Conservation (phyloP, 2,113 vertebrate genomes). For the Protobothrops mucrosquamatus region DNA sequence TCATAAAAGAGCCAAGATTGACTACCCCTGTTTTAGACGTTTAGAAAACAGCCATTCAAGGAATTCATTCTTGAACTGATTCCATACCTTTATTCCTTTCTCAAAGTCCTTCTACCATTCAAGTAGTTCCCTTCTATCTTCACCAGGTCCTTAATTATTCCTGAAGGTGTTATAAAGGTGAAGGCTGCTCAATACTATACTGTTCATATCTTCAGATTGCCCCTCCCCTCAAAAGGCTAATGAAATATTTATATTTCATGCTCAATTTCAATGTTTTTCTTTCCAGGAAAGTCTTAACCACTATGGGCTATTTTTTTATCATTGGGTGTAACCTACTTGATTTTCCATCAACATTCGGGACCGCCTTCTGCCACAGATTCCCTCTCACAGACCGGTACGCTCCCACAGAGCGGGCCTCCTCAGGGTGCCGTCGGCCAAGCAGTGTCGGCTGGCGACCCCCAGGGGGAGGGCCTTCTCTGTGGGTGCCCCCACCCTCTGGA, state of each 20-base stretch:
- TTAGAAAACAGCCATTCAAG: constrained; percentile 26
- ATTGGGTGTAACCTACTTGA: background rate
- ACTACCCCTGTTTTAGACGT: too few species aligned
- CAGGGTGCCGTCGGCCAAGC: too few species aligned
- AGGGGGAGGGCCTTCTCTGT: too few species aligned
- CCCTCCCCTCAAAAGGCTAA: constrained; percentile 17
- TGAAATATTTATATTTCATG: constrained; percentile 32
- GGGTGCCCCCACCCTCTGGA: too few species aligned
- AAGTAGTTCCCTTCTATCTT: constrained; percentile 29
- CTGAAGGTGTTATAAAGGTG: constrained; percentile 34
- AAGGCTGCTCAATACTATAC: constrained; percentile 39
- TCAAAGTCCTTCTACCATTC: constrained; percentile 42
- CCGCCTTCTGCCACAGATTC: too few species aligned
- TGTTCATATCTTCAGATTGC: constrained; percentile 42
- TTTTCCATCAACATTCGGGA: constrained; percentile 41
- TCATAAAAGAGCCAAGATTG: too few species aligned
- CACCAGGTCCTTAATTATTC: constrained; percentile 48
- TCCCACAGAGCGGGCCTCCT: too few species aligned
- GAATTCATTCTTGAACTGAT: constrained; percentile 53
- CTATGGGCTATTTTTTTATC: constrained; percentile 8
- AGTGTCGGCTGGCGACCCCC: too few species aligned
- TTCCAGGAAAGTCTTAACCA: constrained; percentile 41
- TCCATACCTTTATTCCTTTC: constrained; percentile 24
- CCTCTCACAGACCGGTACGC: too few species aligned
- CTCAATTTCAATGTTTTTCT: background rate